Evolutionary conservation across 92 coral and sea anemone genomes (phyloP), one percentile per base, ranked within the genome.

Genomic region (Epizoanthus illoricatus): DNA sequence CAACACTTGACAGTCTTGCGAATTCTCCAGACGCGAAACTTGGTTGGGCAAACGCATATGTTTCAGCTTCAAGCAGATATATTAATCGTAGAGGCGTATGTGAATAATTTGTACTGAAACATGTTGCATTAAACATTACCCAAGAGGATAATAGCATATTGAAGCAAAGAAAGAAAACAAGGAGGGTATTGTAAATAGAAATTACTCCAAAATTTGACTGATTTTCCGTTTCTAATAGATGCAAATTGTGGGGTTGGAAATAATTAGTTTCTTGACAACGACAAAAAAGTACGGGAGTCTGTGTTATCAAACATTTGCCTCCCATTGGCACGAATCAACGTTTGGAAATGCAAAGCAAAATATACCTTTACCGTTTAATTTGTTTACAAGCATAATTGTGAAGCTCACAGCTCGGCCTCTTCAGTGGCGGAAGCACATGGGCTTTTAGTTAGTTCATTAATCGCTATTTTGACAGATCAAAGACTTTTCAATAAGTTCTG

Each of bases 361-460:
- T 76, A 61, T 45, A 67, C 36, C 68, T 87, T 79, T 82, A 85
- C 73, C 88, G 85, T 86, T 80, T 81, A 89, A 90, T 80, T 92
- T 92, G 97, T 90, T 92, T 92, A 90, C 94, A 90, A 85, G 87
- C 86, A 87, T 90, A 88, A 88, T 92, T 86, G 85, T 47, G 66
- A 59, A 87, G 68, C 85, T 72, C 85, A 80, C 89, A 42, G 84
- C 79, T 88, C 86, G 79, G 67, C 67, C 87, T 70, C 90, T 87
- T 85, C 71, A 21, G 73, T 45, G 80, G 70, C 91, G 92, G 97
- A 90, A 88, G 90, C 94, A 82, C 87, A 83, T 74, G 90, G 92
- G 88, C 81, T 88, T 84, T 88, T 85, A 91, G 93, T 90, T 85
- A 90, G 85, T 89, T 90, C 90, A 93, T 93, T 90, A 93, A 90